Evolutionary conservation across 2,113 vertebrate genomes (phyloP).

Genomic region (Macrotus californicus): DNA sequence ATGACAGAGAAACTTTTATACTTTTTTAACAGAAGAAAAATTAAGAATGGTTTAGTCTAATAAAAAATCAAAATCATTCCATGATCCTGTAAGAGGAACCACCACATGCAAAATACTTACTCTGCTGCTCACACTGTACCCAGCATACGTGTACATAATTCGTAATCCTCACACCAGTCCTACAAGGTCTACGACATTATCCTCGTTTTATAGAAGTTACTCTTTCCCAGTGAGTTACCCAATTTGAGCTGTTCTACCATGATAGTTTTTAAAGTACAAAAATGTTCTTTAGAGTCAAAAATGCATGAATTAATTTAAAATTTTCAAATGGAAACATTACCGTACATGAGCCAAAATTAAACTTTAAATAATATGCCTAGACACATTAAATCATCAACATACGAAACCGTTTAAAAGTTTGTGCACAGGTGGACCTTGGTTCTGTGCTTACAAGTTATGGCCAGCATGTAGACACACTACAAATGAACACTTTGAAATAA

Average conservation of each 20-base stretch:
- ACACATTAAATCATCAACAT: not conserved
- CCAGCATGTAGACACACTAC: not conserved
- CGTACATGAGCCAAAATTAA: not conserved
- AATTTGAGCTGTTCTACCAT: not conserved
- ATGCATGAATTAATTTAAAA: constrained; percentile 3
- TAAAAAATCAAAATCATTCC: constrained; percentile 35
- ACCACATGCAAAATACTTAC: not conserved
- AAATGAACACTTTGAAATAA: not conserved
- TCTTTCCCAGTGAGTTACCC: not conserved
- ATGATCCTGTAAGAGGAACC: not conserved
- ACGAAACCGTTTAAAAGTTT: not conserved
- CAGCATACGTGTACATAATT: not conserved
- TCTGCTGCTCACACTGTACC: not conserved
- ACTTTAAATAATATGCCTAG: not conserved
- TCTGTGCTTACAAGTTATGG: not conserved
- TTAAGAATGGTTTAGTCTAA: not conserved
- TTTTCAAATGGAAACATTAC: not conserved
- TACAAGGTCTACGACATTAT: not conserved
- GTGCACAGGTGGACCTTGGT: not conserved
- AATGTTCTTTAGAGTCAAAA: not conserved
- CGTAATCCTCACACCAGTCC: not conserved
- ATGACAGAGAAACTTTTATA: not conserved
- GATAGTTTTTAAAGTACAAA: not conserved
- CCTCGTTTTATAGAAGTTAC: not conserved
- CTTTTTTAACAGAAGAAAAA: constrained; percentile 20